Evolutionary conservation across 2,888 invertebrate genomes (phyloP).

Genomic region (Ennomos fuscantarius): DNA sequence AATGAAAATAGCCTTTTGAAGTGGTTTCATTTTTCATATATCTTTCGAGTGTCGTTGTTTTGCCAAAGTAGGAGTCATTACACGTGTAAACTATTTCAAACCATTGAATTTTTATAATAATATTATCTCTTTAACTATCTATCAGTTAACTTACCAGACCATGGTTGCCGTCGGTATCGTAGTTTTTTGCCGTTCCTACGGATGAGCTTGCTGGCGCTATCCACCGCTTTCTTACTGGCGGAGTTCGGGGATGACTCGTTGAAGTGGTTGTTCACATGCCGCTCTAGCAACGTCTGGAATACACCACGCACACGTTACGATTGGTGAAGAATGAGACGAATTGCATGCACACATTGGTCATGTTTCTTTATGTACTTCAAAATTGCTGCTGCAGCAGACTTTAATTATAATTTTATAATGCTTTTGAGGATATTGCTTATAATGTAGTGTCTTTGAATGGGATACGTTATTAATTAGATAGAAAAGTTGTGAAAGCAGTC

Average conservation of each 20-base stretch:
- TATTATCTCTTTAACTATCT: too few relatives aligned
- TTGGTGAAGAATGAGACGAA: constrained; percentile 1
- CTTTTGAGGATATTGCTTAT: not conserved
- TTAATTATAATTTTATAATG: not conserved
- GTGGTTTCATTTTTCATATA: too few relatives aligned
- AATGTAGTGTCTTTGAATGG: too few relatives aligned
- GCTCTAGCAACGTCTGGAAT: constrained; percentile 91
- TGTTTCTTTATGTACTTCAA: constrained; percentile 11
- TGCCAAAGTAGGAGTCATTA: too few relatives aligned
- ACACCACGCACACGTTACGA: constrained; percentile 15
- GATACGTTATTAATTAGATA: too few relatives aligned
- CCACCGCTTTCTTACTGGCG: constrained; percentile 88
- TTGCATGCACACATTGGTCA: constrained; percentile 10
- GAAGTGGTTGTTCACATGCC: constrained; percentile 98
- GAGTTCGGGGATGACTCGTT: constrained; percentile 85
- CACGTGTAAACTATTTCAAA: too few relatives aligned
- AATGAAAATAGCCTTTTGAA: too few relatives aligned
- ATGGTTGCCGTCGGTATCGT: constrained; percentile 93
- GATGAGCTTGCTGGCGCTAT: constrained; percentile 90
- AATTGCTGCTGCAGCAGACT: too few relatives aligned
- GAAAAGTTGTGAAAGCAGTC: too few relatives aligned
- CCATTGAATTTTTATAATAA: too few relatives aligned
- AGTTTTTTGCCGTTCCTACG: constrained; percentile 95
- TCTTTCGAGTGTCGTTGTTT: too few relatives aligned
- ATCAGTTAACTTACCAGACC: constrained; percentile 89